Base-by-base conservation (phyloP, 2,113 vertebrate species). In the Pseudopipra pipra region DNA sequence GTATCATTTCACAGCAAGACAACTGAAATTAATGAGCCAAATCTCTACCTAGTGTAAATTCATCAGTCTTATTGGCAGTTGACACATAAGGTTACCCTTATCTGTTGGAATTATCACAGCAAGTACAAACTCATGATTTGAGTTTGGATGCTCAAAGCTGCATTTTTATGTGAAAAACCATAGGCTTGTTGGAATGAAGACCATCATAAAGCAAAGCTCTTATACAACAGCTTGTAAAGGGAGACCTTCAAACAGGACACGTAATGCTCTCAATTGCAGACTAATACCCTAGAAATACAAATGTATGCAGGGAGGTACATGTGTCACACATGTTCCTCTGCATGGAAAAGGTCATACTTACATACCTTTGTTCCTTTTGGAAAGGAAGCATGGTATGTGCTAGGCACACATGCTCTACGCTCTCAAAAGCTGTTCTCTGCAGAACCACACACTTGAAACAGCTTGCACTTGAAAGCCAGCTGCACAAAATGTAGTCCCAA, bases 391-490 rank as follows among this genome's bases (percentile, higher is more conserved):
- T 1, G 4, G 19, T 17, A 28, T 72, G 63, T 43, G n/a, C 66
- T 66, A 43, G 23, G 49, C 41, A 56, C 22, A 37, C 33, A 13
- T 8, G 30, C 46, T 54, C 24, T 14, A 10, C 0, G 0, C 47
- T 73, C n/a, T 85, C 5, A 4, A 76, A 78, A 43, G 74, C 47
- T 73, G 63, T 71, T 68, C 47, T 83, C 47, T 41, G 11, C 59
- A 80, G 16, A 90, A 16, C 85, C 11, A 52, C 39, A 58, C 20
- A 18, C 67, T 70, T 66, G 30, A 88, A 95, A 73, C 73, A 91
- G 87, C 67, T 83, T 93, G 75, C 51, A 83, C 67, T 83, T 88
- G 62, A 83, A 87, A 90, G 87, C 35, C 87, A 94, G 84, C 84
- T 86, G 75, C 91, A 87, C 47, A 68, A 80, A 93, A 88, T 20